Evolutionary conservation across 2,113 vertebrate genomes (phyloP), one percentile per base, ranked within the genome.

Genomic region (Sciurus niger): DNA sequence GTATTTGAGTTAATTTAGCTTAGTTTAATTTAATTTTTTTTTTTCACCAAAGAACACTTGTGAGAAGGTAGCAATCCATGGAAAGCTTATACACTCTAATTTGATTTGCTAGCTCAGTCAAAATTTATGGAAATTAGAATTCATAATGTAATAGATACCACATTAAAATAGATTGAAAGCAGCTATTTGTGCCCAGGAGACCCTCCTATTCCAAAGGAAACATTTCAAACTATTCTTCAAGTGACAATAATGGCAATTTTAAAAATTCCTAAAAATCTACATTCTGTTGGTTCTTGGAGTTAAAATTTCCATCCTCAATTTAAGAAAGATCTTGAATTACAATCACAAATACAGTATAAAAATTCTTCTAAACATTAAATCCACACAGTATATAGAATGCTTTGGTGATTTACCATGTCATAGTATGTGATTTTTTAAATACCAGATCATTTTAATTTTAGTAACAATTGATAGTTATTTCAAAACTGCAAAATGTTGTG

Each of bases 41-140:
- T 77, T 95, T 60, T 20, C 13, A 37, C 37, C 10, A 83, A 73
- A 74, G 68, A 25, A 37, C 3, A 51, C 78, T 67, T 74, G 17
- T 89, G 37, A 74, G 22, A 88, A 84, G 25, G 8, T 6, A 76
- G 16, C 2, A 65, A 28, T 77, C 28, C 10, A 30, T 63, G n/a
- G 43, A 14, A 94, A 79, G 2, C 28, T 72, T 48, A 58, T 8
- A 13, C 16, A 9, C 14, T 82, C 30, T 46, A 30, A 24, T 80
- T 93, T 89, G 34, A 87, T 83, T 72, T 95, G 32, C 28, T 83
- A 1, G 0, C 6, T 58, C 16, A 53, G n/a, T 91, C 40, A 72
- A 85, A 25, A 93, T 85, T 87, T 90, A 46, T 34, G 65, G 58
- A 73, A 83, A 11, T 91, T 96, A 92, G 48, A 88, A 37, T 28